A percentile compares a stretch with the other conserved stretches of the same genome.
Evolutionary conservation across 2,888 invertebrate species (phyloP).

Genomic region (Xestobium rufovillosum): DNA sequence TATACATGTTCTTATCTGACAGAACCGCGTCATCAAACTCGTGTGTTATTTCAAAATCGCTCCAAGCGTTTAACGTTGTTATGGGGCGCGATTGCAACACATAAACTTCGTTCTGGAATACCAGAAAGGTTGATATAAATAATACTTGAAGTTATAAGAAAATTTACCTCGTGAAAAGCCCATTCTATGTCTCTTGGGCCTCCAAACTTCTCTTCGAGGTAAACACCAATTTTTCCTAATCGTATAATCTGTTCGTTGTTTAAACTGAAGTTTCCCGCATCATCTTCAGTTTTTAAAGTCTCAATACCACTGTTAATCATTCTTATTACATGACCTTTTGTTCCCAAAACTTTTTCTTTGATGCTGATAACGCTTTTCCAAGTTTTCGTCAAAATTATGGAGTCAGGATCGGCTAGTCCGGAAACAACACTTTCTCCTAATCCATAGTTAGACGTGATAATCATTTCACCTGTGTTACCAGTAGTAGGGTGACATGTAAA

Average conservation of each 20-base stretch:
- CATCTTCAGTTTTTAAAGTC: conserved; percentile 31
- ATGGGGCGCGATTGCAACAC: conserved; percentile 73
- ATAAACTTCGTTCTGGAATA: conserved; percentile 49
- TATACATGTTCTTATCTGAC: conserved; percentile 50
- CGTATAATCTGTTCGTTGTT: conserved; percentile 47
- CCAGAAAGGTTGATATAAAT: conserved; percentile 8
- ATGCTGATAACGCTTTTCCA: conserved; percentile 46
- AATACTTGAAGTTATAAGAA: conserved; percentile 3
- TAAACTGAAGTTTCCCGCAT: conserved; percentile 48
- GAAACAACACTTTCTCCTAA: conserved; percentile 82
- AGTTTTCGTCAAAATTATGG: conserved; percentile 51
- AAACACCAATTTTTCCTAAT: conserved; percentile 51
- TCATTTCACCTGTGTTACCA: conserved; percentile 58
- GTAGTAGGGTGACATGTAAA: conserved; percentile 73
- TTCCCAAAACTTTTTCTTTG: conserved; percentile 44
- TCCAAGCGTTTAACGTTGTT: conserved; percentile 65
- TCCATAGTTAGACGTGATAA: conserved; percentile 75
- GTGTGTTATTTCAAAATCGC: conserved; percentile 69
- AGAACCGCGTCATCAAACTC: conserved; percentile 66
- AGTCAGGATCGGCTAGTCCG: conserved; percentile 69
- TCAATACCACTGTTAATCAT: conserved; percentile 36
- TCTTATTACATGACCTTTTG: conserved; percentile 48
- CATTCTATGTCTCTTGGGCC: conserved; percentile 74
- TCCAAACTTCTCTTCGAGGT: conserved; percentile 61
- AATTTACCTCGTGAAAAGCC: conserved; percentile 55